A percentile compares a stretch with the other conserved stretches of the same genome.
Evolutionary conservation across 2,797 vertebrate species (phyloP).

Genomic region (Masticophis lateralis): DNA sequence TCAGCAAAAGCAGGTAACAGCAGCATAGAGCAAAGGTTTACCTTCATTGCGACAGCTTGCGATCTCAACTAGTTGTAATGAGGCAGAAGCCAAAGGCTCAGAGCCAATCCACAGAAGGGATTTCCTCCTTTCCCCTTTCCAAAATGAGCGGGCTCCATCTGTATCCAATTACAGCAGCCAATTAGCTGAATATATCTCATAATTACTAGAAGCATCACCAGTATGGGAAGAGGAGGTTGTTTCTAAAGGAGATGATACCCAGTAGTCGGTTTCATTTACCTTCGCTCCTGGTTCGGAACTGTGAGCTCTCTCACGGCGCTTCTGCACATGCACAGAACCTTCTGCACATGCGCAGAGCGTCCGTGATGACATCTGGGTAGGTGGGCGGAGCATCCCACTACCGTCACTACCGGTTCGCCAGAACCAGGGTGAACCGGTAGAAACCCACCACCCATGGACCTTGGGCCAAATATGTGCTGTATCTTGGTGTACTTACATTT

Average conservation of each 20-base stretch:
- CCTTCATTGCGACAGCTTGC: neutral
- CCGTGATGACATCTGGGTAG: too few species aligned
- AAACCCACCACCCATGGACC: too few species aligned
- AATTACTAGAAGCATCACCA: neutral
- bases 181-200: neutral
- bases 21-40: neutral
- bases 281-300: too few species aligned
- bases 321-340: too few species aligned
- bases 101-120: neutral
- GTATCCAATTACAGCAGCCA: neutral
- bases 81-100: neutral
- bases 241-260: neutral
- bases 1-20: neutral
- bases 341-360: too few species aligned
- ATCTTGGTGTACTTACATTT: neutral
- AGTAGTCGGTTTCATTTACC: too few species aligned
- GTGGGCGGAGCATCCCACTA: too few species aligned
- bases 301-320: too few species aligned
- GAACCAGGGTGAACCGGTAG: too few species aligned
- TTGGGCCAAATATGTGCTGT: neutral
- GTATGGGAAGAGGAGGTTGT: neutral
- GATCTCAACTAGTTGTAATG: neutral
- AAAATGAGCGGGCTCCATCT: neutral
- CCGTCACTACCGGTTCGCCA: too few species aligned
- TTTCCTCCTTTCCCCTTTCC: neutral